These are phyloP conservation scores for Aradophagus sp. DNA, from an alignment of 1,140 invertebrate genomes.

Conservation along the genomic window DNA sequence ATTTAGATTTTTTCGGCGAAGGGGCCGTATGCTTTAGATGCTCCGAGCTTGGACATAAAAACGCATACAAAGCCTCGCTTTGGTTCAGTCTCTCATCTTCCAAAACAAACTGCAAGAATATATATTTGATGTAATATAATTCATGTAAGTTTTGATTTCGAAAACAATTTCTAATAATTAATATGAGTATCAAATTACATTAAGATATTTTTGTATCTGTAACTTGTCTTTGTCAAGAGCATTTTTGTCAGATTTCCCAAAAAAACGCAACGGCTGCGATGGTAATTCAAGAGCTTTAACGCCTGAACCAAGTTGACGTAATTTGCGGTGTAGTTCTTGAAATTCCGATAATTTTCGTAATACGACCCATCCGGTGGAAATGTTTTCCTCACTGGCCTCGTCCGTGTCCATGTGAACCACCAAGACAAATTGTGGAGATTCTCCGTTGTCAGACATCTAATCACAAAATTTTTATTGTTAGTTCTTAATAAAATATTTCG, in stretches of 20 bases:
- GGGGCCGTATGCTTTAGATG: slow-evolving; percentile 86
- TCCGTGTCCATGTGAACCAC: slow-evolving; percentile 84
- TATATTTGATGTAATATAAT: no score
- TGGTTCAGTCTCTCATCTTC: slow-evolving; percentile 90
- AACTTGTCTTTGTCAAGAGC: slow-evolving; percentile 87
- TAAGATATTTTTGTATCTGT: slow-evolving; percentile 89
- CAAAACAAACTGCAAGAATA: slow-evolving; percentile 86
- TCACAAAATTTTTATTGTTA: no score
- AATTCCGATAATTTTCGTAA: slow-evolving; percentile 88
- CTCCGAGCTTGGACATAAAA: slow-evolving; percentile 91
- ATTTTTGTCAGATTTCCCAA: slow-evolving; percentile 85
- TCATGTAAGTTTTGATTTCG: no score
- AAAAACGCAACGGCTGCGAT: slow-evolving; percentile 84
- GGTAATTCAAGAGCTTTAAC: slow-evolving; percentile 88
- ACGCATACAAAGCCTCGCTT: slow-evolving; percentile 91
- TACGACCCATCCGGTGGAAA: slow-evolving; percentile 88
- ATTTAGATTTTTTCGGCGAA: slow-evolving; percentile 86
- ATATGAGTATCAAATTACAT: slow-evolving; percentile 80
- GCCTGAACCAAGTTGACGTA: slow-evolving; percentile 86
- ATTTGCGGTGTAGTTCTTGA: slow-evolving; percentile 87
- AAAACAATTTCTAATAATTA: no score
- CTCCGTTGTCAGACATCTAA: slow-evolving; percentile 84
- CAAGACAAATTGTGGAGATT: slow-evolving; percentile 86
- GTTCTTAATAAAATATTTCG: no score
- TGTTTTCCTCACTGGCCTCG: slow-evolving; percentile 78